A percentile compares a stretch with the other conserved stretches of the same genome.
phyloP scores from a whole-genome alignment of 1,140 invertebrate species.

The Drosophila lini region DNA sequence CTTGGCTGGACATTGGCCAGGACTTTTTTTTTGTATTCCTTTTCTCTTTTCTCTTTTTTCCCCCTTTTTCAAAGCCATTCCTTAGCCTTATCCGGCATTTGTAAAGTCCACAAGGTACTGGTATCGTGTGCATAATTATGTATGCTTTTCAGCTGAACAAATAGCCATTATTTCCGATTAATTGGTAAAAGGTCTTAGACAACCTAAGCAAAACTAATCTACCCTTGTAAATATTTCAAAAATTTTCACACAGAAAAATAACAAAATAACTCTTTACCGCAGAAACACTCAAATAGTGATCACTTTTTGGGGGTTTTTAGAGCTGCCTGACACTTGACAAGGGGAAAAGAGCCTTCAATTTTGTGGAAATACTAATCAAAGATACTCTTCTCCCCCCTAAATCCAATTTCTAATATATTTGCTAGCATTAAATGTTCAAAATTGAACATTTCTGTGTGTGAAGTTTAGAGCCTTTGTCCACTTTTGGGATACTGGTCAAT shows the following conservation, averaged over 20 bases:
- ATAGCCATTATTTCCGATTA: neutral
- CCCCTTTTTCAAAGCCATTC: neutral
- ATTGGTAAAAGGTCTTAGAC: conserved; percentile 1
- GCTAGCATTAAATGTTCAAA: conserved; percentile 1
- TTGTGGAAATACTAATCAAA: neutral
- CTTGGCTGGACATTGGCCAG: conserved; percentile 13
- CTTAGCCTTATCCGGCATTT: neutral
- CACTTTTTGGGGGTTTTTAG: neutral
- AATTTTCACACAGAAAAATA: neutral
- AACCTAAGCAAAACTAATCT: neutral
- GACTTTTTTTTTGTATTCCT: neutral
- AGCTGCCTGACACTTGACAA: conserved; percentile 3
- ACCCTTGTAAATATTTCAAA: neutral
- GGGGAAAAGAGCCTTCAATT: neutral
- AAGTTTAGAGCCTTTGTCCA: neutral
- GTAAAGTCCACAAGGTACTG: neutral
- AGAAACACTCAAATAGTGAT: conserved; percentile 8
- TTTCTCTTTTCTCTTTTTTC: too few relatives aligned
- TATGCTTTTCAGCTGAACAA: conserved; percentile 4
- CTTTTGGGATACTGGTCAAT: conserved; percentile 13
- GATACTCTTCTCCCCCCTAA: neutral
- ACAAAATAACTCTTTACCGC: neutral
- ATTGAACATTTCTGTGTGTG: neutral
- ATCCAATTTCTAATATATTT: neutral
- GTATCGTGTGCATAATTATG: conserved; percentile 14